phyloP scores from a whole-genome alignment of 2,797 vertebrate genomes.

The Enteromius afrohamiltoni region DNA sequence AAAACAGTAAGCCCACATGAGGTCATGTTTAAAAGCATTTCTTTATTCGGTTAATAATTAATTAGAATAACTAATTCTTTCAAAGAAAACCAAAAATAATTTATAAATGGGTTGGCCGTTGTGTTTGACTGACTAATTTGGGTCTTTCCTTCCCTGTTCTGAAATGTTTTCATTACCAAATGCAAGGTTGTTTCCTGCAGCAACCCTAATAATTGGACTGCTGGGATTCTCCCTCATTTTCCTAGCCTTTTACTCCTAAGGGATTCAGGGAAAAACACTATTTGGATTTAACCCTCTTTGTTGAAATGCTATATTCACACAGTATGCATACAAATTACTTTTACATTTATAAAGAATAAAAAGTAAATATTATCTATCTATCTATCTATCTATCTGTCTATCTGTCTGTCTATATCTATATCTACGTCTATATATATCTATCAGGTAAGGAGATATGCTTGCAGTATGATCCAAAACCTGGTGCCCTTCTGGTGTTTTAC shows the following conservation, averaged over 20 bases:
- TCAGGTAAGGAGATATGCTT: conserved; percentile 62
- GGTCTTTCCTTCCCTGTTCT: neutral
- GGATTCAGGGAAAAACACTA: neutral
- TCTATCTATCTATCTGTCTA: no score
- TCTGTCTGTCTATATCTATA: no score
- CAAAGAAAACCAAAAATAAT: neutral
- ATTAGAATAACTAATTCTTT: conserved; percentile 8
- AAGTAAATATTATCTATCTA: no score
- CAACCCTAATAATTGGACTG: neutral
- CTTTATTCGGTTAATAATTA: neutral
- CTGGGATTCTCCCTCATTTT: neutral
- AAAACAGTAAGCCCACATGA: neutral
- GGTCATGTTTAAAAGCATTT: neutral
- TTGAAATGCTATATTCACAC: neutral
- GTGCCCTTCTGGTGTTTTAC: conserved; percentile 75
- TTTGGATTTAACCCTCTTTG: neutral
- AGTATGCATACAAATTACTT: neutral
- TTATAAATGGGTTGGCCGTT: neutral
- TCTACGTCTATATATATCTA: no score
- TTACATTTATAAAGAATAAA: neutral
- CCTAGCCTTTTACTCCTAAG: neutral
- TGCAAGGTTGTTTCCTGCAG: neutral
- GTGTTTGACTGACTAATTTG: neutral
- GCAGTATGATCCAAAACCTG: conserved; percentile 69
- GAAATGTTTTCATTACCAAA: neutral